A percentile compares a stretch with the other conserved stretches of the same genome.
Conservation (phyloP, 2,797 vertebrate species). For the Sebastes diaconus region DNA sequence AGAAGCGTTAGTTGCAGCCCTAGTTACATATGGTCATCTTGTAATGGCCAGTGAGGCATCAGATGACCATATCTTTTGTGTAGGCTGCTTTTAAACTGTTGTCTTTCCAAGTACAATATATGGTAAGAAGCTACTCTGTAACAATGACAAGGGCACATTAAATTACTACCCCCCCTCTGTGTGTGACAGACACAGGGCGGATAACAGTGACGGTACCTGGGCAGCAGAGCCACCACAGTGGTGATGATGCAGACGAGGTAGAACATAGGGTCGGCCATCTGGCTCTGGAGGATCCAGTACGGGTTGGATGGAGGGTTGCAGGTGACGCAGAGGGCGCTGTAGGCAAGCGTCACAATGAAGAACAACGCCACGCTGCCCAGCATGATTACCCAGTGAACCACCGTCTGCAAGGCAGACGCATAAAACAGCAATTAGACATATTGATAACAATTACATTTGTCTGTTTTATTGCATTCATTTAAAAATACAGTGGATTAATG, state of each 20-base stretch:
- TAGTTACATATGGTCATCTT: neutral
- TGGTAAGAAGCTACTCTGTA: neutral
- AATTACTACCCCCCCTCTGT: neutral
- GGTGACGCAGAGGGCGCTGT: constrained; percentile 84
- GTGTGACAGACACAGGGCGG: neutral
- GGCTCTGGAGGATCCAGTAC: constrained; percentile 89
- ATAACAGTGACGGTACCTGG: constrained; percentile 83
- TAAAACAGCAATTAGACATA: neutral
- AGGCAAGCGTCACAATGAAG: constrained; percentile 84
- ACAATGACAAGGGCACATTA: neutral
- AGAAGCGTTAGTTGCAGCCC: neutral
- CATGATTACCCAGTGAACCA: constrained; percentile 84
- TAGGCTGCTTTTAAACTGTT: neutral
- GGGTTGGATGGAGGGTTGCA: constrained; percentile 90
- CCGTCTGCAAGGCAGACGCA: constrained; percentile 79
- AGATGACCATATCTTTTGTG: neutral
- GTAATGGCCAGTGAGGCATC: neutral
- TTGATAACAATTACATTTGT: neutral
- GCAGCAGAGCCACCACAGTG: constrained; percentile 87
- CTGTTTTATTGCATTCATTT: neutral
- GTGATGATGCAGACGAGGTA: constrained; percentile 90
- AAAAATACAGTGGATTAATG: neutral
- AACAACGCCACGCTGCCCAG: constrained; percentile 86
- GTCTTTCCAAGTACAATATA: neutral
- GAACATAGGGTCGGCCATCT: constrained; percentile 89